Conservation (phyloP, 2,888 invertebrate genomes). For the Drosophila atripex region DNA sequence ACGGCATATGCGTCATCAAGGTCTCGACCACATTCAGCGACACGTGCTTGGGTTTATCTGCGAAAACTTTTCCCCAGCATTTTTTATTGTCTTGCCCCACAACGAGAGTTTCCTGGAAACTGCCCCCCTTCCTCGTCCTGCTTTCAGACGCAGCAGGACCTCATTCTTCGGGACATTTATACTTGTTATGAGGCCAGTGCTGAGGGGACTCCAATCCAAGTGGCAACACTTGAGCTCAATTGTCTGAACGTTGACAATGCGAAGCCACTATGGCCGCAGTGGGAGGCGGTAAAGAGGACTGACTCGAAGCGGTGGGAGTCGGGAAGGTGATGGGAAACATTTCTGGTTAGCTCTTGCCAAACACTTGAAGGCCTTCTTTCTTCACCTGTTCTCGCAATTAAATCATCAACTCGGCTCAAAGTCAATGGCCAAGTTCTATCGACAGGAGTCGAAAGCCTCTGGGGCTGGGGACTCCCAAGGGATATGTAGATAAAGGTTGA, state of each 20-base stretch:
- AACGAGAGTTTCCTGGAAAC: conserved; percentile 10
- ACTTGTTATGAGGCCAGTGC: conserved; percentile 62
- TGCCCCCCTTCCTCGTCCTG: not conserved
- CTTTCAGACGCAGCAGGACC: conserved; percentile 33
- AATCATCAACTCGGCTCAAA: conserved; percentile 33
- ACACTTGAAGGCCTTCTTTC: conserved; percentile 30
- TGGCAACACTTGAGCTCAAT: conserved; percentile 72
- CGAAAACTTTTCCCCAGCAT: conserved; percentile 29
- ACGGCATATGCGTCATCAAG: conserved; percentile 19
- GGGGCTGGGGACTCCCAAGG: not conserved
- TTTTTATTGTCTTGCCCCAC: conserved; percentile 27
- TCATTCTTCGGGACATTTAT: conserved; percentile 49
- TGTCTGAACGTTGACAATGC: conserved; percentile 72
- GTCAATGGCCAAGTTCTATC: conserved; percentile 1
- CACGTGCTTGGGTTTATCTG: conserved; percentile 36
- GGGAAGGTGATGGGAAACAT: conserved; percentile 15
- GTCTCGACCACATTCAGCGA: conserved; percentile 17
- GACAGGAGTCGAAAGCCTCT: conserved; percentile 19
- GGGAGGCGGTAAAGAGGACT: not conserved
- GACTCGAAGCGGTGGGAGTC: conserved; percentile 1
- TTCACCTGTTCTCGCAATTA: conserved; percentile 38
- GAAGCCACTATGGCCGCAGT: conserved; percentile 40
- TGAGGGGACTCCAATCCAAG: conserved; percentile 30
- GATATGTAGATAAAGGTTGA: conserved; percentile 22
- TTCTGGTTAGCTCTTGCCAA: conserved; percentile 10